Evolutionary conservation across 2,888 invertebrate genomes (phyloP).

Genomic region (Zaprionus bogoriensis): DNA sequence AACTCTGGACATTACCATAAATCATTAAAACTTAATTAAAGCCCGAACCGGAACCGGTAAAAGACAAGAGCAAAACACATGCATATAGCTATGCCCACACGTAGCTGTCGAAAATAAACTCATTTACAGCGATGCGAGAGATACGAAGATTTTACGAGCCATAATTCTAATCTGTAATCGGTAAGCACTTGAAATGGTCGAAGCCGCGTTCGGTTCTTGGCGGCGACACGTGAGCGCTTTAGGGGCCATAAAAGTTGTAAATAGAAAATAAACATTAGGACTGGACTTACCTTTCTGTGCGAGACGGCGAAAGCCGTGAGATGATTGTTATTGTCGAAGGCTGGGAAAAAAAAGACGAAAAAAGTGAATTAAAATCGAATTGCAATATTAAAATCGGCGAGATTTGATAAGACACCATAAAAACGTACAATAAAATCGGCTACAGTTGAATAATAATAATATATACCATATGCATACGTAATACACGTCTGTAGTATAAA

Average conservation of each 20-base stretch:
- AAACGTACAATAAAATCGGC: not conserved
- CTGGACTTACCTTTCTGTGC: constrained; percentile 68
- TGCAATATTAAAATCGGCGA: constrained; percentile 13
- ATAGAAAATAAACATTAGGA: constrained; percentile 8
- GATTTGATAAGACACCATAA: not conserved
- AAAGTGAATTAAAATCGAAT: constrained; percentile 11
- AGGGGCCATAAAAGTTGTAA: not conserved
- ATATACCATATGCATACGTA: constrained; percentile 1
- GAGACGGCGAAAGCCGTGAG: constrained; percentile 62
- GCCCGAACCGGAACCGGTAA: constrained; percentile 56
- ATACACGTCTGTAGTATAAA: constrained; percentile 25
- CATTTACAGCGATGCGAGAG: constrained; percentile 41
- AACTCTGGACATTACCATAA: constrained; percentile 45
- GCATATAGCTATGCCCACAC: constrained; percentile 18
- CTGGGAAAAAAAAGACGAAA: constrained; percentile 43
- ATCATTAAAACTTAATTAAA: constrained; percentile 58
- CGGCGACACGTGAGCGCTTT: constrained; percentile 46
- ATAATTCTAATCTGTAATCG: constrained; percentile 74
- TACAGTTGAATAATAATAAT: not conserved
- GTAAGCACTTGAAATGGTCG: constrained; percentile 44
- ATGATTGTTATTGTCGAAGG: constrained; percentile 67
- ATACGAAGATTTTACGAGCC: constrained; percentile 49
- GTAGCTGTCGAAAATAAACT: constrained; percentile 38
- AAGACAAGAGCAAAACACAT: constrained; percentile 19
- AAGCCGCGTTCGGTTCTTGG: not conserved